phyloP scores from a whole-genome alignment of 2,888 invertebrate species.

The Anoncus sp. region DNA sequence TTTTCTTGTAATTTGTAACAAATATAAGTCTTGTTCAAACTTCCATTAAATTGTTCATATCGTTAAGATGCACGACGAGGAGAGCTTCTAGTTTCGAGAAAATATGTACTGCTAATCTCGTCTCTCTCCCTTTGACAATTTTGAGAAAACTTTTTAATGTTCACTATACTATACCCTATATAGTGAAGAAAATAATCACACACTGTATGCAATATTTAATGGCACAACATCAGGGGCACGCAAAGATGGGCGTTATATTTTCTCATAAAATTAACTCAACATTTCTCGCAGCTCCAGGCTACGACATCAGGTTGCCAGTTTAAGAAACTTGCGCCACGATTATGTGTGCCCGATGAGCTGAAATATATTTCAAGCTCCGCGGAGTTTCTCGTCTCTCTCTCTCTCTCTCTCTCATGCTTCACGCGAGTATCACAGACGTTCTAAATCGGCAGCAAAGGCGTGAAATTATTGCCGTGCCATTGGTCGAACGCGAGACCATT shows the following conservation, averaged over 20 bases:
- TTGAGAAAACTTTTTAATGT: constrained; percentile 73
- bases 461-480: constrained; percentile 42
- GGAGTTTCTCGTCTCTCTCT: constrained; percentile 8
- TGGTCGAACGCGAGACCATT: constrained; percentile 9
- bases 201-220: constrained; percentile 57
- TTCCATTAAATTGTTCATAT: constrained; percentile 64
- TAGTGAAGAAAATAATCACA: neutral
- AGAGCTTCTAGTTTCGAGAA: constrained; percentile 53
- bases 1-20: neutral
- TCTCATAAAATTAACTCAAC: constrained; percentile 63
- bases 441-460: constrained; percentile 42
- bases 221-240: constrained; percentile 47
- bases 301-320: too few relatives aligned
- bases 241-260: constrained; percentile 70
- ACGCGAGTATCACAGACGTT: constrained; percentile 1
- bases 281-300: constrained; percentile 3
- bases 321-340: constrained; percentile 41
- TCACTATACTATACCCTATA: constrained; percentile 4
- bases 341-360: constrained; percentile 23
- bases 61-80: constrained; percentile 35
- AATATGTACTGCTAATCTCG: constrained; percentile 47
- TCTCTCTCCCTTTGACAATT: constrained; percentile 56
- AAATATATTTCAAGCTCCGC: constrained; percentile 53
- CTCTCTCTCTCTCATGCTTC: too few relatives aligned
- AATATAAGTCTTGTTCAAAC: neutral